These are phyloP conservation scores for Laothoe populi DNA, from an alignment of 2,888 invertebrate species.

Conservation along the genomic window DNA sequence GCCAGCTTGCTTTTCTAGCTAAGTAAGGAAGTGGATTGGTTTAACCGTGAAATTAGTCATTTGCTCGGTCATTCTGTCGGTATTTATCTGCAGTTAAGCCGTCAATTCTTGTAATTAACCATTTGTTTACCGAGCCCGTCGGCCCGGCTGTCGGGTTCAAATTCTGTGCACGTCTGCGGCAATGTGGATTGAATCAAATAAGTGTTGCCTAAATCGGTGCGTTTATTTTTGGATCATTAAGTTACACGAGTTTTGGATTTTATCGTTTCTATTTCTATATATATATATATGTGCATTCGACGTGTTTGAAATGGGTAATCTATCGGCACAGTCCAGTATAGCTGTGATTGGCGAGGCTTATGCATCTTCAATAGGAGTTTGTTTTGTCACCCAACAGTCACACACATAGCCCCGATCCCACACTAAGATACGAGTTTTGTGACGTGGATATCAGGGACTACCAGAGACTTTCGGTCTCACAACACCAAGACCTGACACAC, in stretches of 20 bases:
- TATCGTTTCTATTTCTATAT: conserved; percentile 18
- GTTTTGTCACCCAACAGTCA: too few species aligned
- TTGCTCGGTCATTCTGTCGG: conserved; percentile 22
- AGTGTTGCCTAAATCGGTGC: conserved; percentile 22
- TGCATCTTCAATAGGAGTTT: not conserved
- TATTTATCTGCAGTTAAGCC: conserved; percentile 27
- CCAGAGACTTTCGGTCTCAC: too few species aligned
- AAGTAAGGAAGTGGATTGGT: conserved; percentile 10
- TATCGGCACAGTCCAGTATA: not conserved
- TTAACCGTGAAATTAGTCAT: conserved; percentile 18
- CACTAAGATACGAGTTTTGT: too few species aligned
- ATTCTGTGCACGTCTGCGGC: conserved; percentile 22
- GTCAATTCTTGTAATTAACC: conserved; percentile 32
- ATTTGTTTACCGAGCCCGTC: conserved; percentile 33
- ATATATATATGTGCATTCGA: too few species aligned
- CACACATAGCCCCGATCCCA: too few species aligned
- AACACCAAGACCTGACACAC: too few species aligned
- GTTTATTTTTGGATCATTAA: conserved; percentile 25
- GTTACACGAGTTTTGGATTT: conserved; percentile 14
- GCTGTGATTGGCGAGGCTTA: not conserved
- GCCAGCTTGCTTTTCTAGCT: not conserved
- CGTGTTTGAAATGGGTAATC: not conserved
- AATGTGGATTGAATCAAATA: conserved; percentile 25
- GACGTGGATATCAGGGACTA: too few species aligned
- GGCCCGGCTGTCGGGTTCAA: conserved; percentile 28